Base-by-base conservation (phyloP, 2,113 vertebrate species). In the Prietella phreatophila region DNA sequence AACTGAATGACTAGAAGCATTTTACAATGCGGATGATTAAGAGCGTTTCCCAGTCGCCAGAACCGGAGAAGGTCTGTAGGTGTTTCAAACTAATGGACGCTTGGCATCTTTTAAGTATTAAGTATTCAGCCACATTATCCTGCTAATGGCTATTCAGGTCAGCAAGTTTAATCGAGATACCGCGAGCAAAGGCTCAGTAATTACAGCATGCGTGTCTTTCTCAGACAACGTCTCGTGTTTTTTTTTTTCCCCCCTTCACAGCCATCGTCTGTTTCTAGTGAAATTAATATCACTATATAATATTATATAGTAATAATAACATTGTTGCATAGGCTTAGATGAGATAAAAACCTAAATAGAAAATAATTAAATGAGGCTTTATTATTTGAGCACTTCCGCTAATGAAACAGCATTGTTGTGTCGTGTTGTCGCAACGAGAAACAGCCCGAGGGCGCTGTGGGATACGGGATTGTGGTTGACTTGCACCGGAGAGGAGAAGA, bases 141-240 rank as follows among this genome's bases (percentile, higher is more conserved):
- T 33, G 56, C 73, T 86, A 86, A 86, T 80, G 58, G 85, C 17
- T 65, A 42, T 63, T 14, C n/a, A 36, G 85, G 85, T 86, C 85
- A 84, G 63, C 14, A 47, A 58, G 58, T 50, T 17, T 15, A 83
- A 58, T 83, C 42, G 55, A 65, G 81, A 86, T 25, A 89, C 19
- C 4, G 61, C 17, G 22, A 30, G 10, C 5, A 58, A 81, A 17
- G 3, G 55, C 15, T 36, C 55, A 14, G 79, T 82, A 82, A 82
- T 82, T 82, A 82, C 79, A 82, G 79, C 55, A 60, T 33, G 79
- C 20, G 33, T 42, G 33, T 19, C 27, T 20, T 50, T 65, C 60
- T 60, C 13, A 4, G 42, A 55, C 7, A 0, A 30, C 42, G 42
- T 47, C 42, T 47, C 5, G 42, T 50, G 30, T 13, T 19, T 25